Conservation (phyloP, 2,888 invertebrate genomes). For the Spatulosminthurus flaviceps region DNA sequence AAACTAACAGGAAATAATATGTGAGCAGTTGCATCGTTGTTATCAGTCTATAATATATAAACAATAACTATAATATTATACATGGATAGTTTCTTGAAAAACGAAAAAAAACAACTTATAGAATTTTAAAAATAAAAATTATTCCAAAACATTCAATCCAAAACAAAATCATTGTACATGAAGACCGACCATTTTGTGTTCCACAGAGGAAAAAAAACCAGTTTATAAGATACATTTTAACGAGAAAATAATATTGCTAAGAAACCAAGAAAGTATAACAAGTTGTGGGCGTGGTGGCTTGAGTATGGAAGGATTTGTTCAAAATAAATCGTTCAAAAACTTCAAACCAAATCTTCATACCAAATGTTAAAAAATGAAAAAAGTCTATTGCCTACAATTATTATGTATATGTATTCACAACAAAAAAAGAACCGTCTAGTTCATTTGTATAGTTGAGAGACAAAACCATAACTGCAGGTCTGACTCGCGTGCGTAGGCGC, state of each 20-base stretch:
- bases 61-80: not conserved
- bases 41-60: no score
- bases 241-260: not conserved
- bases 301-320: constrained; percentile 7
- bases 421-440: not conserved
- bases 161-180: not conserved
- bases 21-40: not conserved
- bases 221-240: not conserved
- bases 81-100: not conserved
- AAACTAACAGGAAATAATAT: not conserved
- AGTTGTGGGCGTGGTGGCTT: not conserved
- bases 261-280: constrained; percentile 2
- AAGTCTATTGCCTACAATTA: constrained; percentile 4
- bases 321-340: constrained; percentile 10
- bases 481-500: no score
- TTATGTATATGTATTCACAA: not conserved
- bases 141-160: not conserved
- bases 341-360: not conserved
- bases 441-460: not conserved
- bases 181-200: constrained; percentile 18
- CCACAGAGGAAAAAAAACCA: not conserved
- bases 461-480: no score
- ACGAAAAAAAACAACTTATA: not conserved
- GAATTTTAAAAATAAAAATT: not conserved
- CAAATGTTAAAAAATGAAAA: not conserved